Conservation (phyloP, 2,888 invertebrate species). For the Campoplex nolae region DNA sequence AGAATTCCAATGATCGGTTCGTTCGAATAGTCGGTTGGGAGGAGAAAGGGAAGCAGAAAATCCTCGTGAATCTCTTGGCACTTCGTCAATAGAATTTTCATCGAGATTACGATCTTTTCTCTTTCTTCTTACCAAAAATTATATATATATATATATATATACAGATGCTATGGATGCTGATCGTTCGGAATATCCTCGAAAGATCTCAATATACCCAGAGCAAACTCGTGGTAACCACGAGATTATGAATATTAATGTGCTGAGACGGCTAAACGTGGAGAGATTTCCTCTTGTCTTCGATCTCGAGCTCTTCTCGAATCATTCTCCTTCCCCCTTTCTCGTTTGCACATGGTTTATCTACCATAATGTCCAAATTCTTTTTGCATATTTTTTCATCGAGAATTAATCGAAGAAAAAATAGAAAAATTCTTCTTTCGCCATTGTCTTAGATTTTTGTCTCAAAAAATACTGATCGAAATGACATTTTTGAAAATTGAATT, state of each 20-base stretch:
- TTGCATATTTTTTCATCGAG: neutral
- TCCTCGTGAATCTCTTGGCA: constrained; percentile 35
- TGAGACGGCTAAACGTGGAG: constrained; percentile 81
- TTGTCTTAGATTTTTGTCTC: no score
- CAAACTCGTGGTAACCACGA: constrained; percentile 31
- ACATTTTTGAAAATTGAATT: no score
- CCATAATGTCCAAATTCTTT: neutral
- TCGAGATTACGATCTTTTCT: constrained; percentile 40
- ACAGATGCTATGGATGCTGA: neutral
- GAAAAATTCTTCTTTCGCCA: neutral
- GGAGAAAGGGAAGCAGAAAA: neutral
- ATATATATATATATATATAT: constrained; percentile 1
- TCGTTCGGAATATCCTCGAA: neutral
- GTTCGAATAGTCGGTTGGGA: neutral
- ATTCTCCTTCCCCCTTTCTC: constrained; percentile 9
- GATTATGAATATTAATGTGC: constrained; percentile 84
- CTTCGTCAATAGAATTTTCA: constrained; percentile 34
- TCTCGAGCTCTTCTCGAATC: constrained; percentile 69
- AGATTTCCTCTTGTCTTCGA: constrained; percentile 68
- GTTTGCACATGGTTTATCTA: constrained; percentile 10
- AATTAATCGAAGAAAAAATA: neutral
- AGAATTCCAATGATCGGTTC: neutral
- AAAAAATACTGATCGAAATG: no score
- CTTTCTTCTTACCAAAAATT: neutral
- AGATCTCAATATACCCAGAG: constrained; percentile 17